These are phyloP conservation scores for Thyatira batis DNA, from an alignment of 2,888 invertebrate species.

Conservation along the genomic window DNA sequence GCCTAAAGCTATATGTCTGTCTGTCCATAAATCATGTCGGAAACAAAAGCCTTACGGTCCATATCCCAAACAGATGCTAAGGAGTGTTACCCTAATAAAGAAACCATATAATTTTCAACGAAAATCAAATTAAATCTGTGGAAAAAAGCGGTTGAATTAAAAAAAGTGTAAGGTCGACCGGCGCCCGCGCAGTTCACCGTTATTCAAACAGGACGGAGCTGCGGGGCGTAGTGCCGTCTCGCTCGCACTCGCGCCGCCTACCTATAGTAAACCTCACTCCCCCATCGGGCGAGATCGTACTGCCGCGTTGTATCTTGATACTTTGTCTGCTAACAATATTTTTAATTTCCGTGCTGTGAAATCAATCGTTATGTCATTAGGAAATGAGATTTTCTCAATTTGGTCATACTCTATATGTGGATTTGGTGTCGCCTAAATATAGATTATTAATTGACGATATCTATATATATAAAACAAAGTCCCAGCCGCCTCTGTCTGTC, in stretches of 20 bases:
- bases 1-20: background rate
- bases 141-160: constrained; percentile 55
- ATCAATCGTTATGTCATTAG: background rate
- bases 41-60: background rate
- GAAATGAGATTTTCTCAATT: no score
- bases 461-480: no score
- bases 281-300: constrained; percentile 52
- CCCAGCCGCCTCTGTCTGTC: no score
- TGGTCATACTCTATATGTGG: background rate
- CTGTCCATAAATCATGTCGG: background rate
- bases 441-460: no score
- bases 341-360: constrained; percentile 1
- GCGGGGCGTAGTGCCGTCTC: constrained; percentile 40
- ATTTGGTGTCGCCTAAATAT: no score
- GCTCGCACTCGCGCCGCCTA: constrained; percentile 62
- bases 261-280: constrained; percentile 41
- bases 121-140: constrained; percentile 58
- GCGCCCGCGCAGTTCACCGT: constrained; percentile 64
- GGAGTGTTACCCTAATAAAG: constrained; percentile 27
- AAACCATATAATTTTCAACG: constrained; percentile 49
- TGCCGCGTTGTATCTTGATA: constrained; percentile 57
- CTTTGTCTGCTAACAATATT: constrained; percentile 39
- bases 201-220: constrained; percentile 41
- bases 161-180: constrained; percentile 56
- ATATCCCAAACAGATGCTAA: constrained; percentile 27